Evolutionary conservation across 1,140 invertebrate genomes (phyloP).

Genomic region (Monochamus saltuarius): DNA sequence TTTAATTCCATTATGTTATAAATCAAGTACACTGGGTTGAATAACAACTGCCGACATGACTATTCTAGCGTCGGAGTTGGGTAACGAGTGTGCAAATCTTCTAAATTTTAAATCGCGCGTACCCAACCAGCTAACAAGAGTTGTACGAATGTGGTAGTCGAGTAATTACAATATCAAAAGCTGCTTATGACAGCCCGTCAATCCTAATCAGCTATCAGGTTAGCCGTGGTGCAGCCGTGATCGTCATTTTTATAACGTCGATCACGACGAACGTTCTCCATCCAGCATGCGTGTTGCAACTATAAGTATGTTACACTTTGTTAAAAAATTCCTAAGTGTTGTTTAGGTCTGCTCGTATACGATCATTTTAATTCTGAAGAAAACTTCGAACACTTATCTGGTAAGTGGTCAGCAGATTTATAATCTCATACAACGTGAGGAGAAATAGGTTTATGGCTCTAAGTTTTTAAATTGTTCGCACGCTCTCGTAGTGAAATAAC

Average conservation of each 20-base stretch:
- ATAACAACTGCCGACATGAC: too few species aligned
- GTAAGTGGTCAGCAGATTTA: conserved; percentile 16
- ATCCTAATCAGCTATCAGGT: conserved; percentile 29
- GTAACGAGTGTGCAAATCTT: too few species aligned
- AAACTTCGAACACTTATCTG: conserved; percentile 12
- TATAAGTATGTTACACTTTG: conserved; percentile 24
- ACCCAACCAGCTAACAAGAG: too few species aligned
- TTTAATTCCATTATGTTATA: conserved; percentile 20
- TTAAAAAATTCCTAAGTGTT: conserved; percentile 22
- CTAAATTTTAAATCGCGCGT: too few species aligned
- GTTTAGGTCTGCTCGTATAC: conserved; percentile 23
- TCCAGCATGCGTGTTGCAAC: conserved; percentile 30
- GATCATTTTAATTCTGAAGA: conserved; percentile 17
- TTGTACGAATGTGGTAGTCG: conserved; percentile 28
- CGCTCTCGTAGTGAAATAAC: too few species aligned
- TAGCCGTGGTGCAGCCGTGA: conserved; percentile 28
- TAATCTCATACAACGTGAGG: background rate
- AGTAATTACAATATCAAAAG: conserved; percentile 36
- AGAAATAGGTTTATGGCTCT: too few species aligned
- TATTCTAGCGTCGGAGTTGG: background rate
- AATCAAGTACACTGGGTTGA: conserved; percentile 19
- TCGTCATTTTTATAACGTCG: conserved; percentile 27
- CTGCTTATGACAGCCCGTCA: conserved; percentile 33
- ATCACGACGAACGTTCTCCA: conserved; percentile 32
- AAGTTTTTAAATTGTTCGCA: too few species aligned